Evolutionary conservation across 2,113 vertebrate species (phyloP).

Genomic region (Rhinoptilus africanus): DNA sequence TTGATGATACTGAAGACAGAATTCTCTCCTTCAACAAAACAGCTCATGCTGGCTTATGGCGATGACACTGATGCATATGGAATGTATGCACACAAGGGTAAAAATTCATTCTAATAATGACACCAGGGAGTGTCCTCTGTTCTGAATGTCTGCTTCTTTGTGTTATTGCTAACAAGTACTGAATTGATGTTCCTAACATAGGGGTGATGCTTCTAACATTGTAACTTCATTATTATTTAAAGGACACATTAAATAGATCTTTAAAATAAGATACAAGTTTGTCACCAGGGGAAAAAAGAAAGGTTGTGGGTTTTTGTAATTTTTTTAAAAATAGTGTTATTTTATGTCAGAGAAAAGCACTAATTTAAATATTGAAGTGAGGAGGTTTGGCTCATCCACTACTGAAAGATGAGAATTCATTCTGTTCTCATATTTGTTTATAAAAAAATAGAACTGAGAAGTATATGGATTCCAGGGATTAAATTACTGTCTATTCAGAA

Average conservation of each 20-base stretch:
- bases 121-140: background rate
- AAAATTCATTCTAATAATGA: background rate
- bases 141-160: background rate
- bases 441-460: background rate
- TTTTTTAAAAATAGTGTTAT: background rate
- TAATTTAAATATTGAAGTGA: background rate
- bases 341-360: background rate
- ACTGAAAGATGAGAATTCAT: background rate
- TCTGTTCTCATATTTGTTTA: background rate
- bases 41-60: background rate
- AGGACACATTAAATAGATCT: background rate
- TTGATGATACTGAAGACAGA: background rate
- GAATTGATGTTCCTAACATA: background rate
- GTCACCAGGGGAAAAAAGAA: background rate
- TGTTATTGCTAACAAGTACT: background rate
- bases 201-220: background rate
- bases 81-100: background rate
- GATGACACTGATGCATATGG: background rate
- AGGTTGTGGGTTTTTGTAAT: background rate
- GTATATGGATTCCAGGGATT: background rate
- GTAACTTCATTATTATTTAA: background rate
- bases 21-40: background rate
- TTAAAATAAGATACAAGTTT: background rate
- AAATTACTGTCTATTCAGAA: background rate
- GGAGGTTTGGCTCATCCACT: accelerated